These are phyloP conservation scores for Pangasianodon gigas DNA, from an alignment of 2,113 vertebrate species.

Conservation along the genomic window DNA sequence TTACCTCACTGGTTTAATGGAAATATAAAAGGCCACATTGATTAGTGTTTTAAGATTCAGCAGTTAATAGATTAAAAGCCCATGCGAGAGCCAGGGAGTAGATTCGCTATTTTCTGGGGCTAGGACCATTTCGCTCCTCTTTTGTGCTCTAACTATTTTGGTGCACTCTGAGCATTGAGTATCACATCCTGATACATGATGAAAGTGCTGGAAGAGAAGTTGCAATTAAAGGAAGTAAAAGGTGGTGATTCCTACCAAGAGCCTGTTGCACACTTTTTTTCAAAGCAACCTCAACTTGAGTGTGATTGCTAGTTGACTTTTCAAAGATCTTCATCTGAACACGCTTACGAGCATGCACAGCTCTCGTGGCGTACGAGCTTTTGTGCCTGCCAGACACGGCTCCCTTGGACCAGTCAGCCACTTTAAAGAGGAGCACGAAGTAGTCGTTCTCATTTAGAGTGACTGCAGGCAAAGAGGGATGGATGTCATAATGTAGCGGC, in stretches of 20 bases:
- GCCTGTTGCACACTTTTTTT: neutral
- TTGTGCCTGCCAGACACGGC: conserved; percentile 13
- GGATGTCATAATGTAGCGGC: neutral
- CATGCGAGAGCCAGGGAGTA: conserved; percentile 49
- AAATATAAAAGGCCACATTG: conserved; percentile 77
- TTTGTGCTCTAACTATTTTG: neutral
- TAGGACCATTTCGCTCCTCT: neutral
- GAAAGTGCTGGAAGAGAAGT: neutral
- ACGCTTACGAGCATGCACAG: neutral
- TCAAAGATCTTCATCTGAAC: neutral
- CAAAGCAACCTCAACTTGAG: neutral
- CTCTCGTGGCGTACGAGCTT: neutral
- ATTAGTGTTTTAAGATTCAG: conserved; percentile 76
- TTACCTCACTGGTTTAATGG: conserved; percentile 72
- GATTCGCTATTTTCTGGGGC: conserved; percentile 30
- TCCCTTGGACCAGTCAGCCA: conserved; percentile 28
- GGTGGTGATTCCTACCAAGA: neutral
- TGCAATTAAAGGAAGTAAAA: neutral
- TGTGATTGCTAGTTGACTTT: neutral
- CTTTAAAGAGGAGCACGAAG: conserved; percentile 35
- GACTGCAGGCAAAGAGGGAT: neutral
- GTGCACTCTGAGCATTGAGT: neutral
- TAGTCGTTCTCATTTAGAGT: conserved; percentile 26
- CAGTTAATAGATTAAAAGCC: conserved; percentile 79
- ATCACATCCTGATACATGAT: neutral